Percentiles rank a stretch among this genome's conserved stretches.
phyloP scores from a whole-genome alignment of 2,797 vertebrate species.

The Chiroxiphia lanceolata region DNA sequence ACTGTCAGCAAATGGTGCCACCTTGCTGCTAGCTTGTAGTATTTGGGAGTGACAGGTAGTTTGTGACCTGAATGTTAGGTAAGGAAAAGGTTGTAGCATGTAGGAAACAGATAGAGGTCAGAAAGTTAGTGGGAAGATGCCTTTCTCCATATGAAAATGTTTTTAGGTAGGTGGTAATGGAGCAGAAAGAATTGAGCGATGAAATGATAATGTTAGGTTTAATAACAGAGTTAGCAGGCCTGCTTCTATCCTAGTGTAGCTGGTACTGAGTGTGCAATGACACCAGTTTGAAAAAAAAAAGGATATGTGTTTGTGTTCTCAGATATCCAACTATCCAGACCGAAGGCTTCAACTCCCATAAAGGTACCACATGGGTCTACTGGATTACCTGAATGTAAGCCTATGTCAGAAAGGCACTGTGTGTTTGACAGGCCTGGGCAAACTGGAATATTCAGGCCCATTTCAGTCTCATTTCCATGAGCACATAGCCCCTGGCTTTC shows the following conservation, averaged over 20 bases:
- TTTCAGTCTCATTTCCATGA: constrained; percentile 3
- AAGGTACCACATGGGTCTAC: constrained; percentile 61
- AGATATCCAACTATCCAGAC: not conserved
- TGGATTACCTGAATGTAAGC: constrained; percentile 68
- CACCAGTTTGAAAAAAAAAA: not conserved
- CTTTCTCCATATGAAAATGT: constrained; percentile 18
- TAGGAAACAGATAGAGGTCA: constrained; percentile 56
- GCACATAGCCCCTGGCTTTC: constrained; percentile 31
- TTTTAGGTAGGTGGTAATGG: constrained; percentile 18
- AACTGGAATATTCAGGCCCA: constrained; percentile 47
- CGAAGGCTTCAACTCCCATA: constrained; percentile 51
- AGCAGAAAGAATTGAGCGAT: constrained; percentile 26
- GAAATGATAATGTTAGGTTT: constrained; percentile 12
- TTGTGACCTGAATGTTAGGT: constrained; percentile 62
- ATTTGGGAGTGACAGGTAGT: constrained; percentile 30
- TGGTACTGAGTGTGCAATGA: not conserved
- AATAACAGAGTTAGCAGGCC: constrained; percentile 18
- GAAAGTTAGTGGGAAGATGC: constrained; percentile 38
- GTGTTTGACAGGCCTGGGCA: constrained; percentile 65
- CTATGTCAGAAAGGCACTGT: constrained; percentile 59
- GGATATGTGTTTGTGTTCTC: constrained; percentile 12
- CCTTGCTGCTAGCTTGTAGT: constrained; percentile 22
- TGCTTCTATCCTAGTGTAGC: not conserved
- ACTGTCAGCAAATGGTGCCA: constrained; percentile 27
- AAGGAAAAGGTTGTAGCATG: constrained; percentile 56